Base-by-base conservation (phyloP, 2,797 vertebrate species). In the Halcyon badia region DNA sequence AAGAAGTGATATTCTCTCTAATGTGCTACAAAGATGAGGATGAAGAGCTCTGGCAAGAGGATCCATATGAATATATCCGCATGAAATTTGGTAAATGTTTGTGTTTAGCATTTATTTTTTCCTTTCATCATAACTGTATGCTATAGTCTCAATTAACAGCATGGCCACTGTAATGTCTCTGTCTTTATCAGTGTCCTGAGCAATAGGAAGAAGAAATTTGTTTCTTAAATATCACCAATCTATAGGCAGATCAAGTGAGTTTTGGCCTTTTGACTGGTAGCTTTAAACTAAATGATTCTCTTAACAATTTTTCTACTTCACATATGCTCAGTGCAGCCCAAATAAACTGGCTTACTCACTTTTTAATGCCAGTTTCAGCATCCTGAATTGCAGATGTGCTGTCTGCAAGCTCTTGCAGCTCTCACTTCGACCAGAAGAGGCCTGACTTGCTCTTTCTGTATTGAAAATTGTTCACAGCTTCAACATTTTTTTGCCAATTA, bases 21-120 rank as follows among this genome's bases (percentile, higher is more conserved):
- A 99, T 99, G 99, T 99, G 99, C 95, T 99, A 99, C 93, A 99
- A 99, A 98, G 99, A 99, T 21, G 99, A 99, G 94, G 99, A 99
- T 81, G 99, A 99, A 96, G 99, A 99, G 89, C 98, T 99, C 18
- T 99, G 99, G 99, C 99, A 99, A 96, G 99, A 99, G 80, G 99
- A 99, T 90, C 99, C 99, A 0, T 99, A 99, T 35, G 99, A 99
- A 93, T 99, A 99, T 91, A 99, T 99, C 88, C 99, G 99, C 95
- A 99, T 99, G 99, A 99, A 99, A 97, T 99, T 99, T 96, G 99
- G 99, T 99, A 98, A 99, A 98, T 54, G 5, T 56, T 70, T 89
- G 44, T 46, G 25, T 46, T 71, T 60, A 31, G 5, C 25, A 25
- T 72, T 51, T 52, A 4, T 46, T 66, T 82, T 87, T 46, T 49